Conservation (phyloP, 1,140 invertebrate genomes). For the Hormaphis cornu region DNA sequence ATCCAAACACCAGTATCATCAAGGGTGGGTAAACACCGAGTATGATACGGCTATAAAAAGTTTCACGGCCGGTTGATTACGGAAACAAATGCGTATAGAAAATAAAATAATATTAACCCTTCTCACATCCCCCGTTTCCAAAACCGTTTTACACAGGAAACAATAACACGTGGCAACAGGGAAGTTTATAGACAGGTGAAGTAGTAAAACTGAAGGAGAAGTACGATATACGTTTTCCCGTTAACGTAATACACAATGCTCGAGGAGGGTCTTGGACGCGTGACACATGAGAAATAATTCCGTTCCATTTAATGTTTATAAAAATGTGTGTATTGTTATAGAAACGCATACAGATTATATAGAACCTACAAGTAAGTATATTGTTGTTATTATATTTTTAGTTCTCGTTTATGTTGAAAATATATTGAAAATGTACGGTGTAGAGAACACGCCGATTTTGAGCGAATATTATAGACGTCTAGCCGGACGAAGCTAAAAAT, state of each 20-base stretch:
- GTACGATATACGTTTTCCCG: not conserved
- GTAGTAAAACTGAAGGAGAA: constrained; percentile 6
- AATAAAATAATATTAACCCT: constrained; percentile 19
- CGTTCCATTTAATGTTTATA: not conserved
- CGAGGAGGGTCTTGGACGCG: not conserved
- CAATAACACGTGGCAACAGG: constrained; percentile 22
- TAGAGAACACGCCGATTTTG: no score
- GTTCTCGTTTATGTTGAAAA: no score
- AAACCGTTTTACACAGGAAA: constrained; percentile 31
- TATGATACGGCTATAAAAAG: no score
- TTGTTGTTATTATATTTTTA: no score
- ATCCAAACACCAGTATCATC: not conserved
- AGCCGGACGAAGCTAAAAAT: no score
- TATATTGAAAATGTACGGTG: no score
- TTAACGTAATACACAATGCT: not conserved
- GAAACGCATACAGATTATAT: no score
- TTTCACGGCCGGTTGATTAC: constrained; percentile 30
- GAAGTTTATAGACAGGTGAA: constrained; percentile 28
- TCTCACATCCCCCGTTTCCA: not conserved
- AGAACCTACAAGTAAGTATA: no score
- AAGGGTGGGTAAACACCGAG: constrained; percentile 16
- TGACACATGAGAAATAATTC: not conserved
- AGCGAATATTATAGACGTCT: no score
- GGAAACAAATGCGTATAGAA: constrained; percentile 19
- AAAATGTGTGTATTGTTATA: no score